Conservation (phyloP, 35 echinoderm and acorn worm species). For the Ophioderma brevispina region DNA sequence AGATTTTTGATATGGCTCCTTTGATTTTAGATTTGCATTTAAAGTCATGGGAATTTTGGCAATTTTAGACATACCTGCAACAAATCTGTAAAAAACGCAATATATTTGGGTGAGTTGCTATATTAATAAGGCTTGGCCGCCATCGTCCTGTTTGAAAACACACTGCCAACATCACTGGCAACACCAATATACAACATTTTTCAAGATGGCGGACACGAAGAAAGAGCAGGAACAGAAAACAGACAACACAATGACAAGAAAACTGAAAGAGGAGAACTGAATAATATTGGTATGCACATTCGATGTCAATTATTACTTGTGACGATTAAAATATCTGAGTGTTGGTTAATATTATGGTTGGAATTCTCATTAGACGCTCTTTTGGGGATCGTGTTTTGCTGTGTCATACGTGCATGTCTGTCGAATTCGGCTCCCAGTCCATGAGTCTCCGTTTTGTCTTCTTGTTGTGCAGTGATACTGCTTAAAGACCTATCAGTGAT, state of each 20-base stretch:
- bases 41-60: too few species aligned
- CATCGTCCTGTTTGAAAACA: too few species aligned
- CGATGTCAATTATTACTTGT: not conserved
- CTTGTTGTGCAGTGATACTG: too few species aligned
- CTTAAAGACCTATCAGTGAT: too few species aligned
- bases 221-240: slow-evolving; percentile 42
- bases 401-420: not conserved
- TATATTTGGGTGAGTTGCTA: too few species aligned
- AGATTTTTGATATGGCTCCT: too few species aligned
- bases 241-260: slow-evolving; percentile 56
- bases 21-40: too few species aligned
- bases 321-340: not conserved
- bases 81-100: too few species aligned
- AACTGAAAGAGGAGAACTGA: slow-evolving; percentile 61
- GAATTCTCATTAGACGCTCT: not conserved
- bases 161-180: too few species aligned
- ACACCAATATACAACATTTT: not conserved
- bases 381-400: not conserved
- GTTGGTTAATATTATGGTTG: not conserved
- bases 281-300: slow-evolving; percentile 51
- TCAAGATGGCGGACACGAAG: slow-evolving; percentile 66
- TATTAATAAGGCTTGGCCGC: too few species aligned
- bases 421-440: not conserved
- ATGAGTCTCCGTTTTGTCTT: too few species aligned
- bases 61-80: too few species aligned